phyloP scores from a whole-genome alignment of 2,113 vertebrate species.

The Hippopotamus amphibius region DNA sequence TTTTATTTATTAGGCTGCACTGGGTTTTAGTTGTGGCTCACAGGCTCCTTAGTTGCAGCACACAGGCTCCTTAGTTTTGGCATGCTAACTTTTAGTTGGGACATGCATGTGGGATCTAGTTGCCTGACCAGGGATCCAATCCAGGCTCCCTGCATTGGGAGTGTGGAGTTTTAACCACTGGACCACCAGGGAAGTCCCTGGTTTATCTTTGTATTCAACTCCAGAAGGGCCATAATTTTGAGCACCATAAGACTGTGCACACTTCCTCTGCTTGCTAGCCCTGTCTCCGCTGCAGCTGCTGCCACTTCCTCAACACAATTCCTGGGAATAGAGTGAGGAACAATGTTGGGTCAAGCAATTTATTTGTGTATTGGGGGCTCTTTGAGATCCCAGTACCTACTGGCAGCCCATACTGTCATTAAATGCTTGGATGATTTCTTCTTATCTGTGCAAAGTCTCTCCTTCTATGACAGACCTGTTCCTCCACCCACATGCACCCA shows the following conservation, averaged over 20 bases:
- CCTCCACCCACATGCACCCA: neutral
- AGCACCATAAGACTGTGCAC: neutral
- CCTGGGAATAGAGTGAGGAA: neutral
- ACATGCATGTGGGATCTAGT: too few species aligned
- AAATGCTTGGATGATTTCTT: neutral
- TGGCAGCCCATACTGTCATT: neutral
- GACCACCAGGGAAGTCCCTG: too few species aligned
- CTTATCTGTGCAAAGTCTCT: neutral
- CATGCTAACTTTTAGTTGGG: too few species aligned
- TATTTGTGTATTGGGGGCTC: neutral
- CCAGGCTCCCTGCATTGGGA: too few species aligned
- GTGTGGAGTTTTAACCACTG: too few species aligned
- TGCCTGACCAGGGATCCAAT: too few species aligned
- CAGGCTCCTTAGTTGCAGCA: too few species aligned
- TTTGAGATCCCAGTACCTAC: neutral
- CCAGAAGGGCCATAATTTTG: too few species aligned
- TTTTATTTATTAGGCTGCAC: too few species aligned
- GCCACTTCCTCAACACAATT: neutral
- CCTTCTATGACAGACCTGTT: neutral
- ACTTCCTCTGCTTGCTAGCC: neutral
- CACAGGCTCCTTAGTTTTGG: too few species aligned
- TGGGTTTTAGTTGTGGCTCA: too few species aligned
- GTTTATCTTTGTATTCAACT: neutral
- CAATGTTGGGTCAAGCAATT: neutral
- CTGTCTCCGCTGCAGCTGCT: neutral